phyloP scores from a whole-genome alignment of 35 echinoderm and acorn worm species.

The Patiria miniata region DNA sequence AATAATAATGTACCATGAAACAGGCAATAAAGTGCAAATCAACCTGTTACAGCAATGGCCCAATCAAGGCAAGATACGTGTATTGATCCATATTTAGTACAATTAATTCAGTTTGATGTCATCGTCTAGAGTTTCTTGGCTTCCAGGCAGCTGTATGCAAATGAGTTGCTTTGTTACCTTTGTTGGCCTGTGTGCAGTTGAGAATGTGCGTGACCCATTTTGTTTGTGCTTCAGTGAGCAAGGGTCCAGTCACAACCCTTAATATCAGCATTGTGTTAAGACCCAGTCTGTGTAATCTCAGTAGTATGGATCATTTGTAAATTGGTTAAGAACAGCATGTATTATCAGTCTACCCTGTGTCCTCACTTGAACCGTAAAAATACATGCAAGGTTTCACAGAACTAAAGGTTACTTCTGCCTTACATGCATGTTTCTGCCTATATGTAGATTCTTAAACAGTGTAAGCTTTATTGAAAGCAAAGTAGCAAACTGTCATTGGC shows the following conservation, averaged over 20 bases:
- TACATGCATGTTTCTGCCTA: too few relatives aligned
- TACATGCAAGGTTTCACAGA: too few relatives aligned
- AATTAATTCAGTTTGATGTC: conserved; percentile 26
- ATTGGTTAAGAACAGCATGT: too few relatives aligned
- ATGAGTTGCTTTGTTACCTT: conserved; percentile 24
- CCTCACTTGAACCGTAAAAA: too few relatives aligned
- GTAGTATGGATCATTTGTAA: too few relatives aligned
- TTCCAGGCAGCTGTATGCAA: conserved; percentile 25
- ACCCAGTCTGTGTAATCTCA: background rate
- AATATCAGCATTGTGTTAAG: background rate
- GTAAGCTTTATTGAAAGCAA: too few relatives aligned
- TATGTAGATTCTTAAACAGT: too few relatives aligned
- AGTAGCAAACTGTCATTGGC: too few relatives aligned
- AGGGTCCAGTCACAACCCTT: background rate
- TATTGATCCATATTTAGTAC: conserved; percentile 19
- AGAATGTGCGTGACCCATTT: conserved; percentile 19
- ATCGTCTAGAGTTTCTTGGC: conserved; percentile 13
- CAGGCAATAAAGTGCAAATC: background rate
- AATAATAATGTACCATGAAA: too few relatives aligned
- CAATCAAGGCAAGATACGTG: background rate
- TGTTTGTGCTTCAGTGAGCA: background rate
- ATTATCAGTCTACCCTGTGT: too few relatives aligned
- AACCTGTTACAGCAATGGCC: background rate
- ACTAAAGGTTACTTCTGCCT: too few relatives aligned
- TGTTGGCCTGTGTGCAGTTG: conserved; percentile 1